These are phyloP conservation scores for Bombus waltoni DNA, from an alignment of 1,140 invertebrate genomes.

Conservation along the genomic window DNA sequence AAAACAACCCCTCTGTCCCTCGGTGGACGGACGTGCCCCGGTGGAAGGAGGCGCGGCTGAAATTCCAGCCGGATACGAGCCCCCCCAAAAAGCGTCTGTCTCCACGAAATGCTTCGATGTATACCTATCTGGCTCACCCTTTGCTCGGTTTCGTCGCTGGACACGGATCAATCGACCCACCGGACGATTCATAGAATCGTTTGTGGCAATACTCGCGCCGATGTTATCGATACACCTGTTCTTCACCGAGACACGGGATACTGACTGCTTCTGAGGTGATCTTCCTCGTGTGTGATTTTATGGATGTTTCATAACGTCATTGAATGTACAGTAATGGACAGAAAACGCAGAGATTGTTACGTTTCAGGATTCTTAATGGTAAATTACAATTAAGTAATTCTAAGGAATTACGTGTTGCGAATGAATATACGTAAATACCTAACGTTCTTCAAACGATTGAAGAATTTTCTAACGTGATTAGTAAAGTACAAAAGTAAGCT, in stretches of 20 bases:
- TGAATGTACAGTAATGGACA: too few relatives aligned
- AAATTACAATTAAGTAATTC: too few relatives aligned
- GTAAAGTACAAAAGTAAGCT: too few relatives aligned
- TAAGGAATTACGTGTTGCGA: too few relatives aligned
- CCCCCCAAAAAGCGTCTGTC: conserved; percentile 59
- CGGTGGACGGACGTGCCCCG: conserved; percentile 28
- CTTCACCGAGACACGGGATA: not conserved
- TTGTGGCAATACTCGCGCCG: not conserved
- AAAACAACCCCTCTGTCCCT: conserved; percentile 69
- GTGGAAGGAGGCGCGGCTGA: conserved; percentile 63
- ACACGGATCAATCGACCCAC: conserved; percentile 70
- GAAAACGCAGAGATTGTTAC: too few relatives aligned
- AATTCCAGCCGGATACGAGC: conserved; percentile 65
- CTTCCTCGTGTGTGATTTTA: too few relatives aligned
- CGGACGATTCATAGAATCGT: not conserved
- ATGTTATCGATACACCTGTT: not conserved
- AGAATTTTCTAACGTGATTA: too few relatives aligned
- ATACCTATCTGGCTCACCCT: not conserved
- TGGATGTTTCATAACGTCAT: too few relatives aligned
- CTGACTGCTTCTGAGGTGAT: not conserved
- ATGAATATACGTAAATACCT: too few relatives aligned
- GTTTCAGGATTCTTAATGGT: too few relatives aligned
- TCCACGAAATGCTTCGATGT: conserved; percentile 24
- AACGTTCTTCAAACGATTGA: too few relatives aligned
- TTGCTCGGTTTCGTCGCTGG: conserved; percentile 68